Percentiles rank a stretch among this genome's conserved stretches.
These are phyloP conservation scores for Rhyacophila brunnea DNA, from an alignment of 1,140 invertebrate species.

Conservation along the genomic window DNA sequence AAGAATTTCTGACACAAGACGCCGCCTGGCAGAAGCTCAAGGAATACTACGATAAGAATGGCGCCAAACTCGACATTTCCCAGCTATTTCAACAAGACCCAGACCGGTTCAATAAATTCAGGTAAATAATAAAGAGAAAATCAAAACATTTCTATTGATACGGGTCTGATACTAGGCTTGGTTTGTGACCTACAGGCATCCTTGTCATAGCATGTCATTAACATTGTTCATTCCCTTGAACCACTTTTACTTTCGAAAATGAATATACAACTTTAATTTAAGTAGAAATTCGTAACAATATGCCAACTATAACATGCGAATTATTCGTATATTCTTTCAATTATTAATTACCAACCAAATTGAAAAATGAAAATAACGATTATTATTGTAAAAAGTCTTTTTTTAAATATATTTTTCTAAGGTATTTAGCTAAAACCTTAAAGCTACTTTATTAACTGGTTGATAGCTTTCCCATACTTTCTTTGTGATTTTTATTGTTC, in stretches of 20 bases:
- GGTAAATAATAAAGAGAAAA: conserved; percentile 53
- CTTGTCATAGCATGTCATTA: conserved; percentile 8
- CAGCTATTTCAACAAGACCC: conserved; percentile 75
- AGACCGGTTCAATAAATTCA: conserved; percentile 77
- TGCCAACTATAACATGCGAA: too few species aligned
- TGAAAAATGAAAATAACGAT: too few species aligned
- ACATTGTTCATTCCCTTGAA: background rate
- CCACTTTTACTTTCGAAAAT: conserved; percentile 16
- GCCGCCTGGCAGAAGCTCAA: conserved; percentile 69
- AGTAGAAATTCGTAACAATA: too few species aligned
- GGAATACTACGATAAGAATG: conserved; percentile 66
- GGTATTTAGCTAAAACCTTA: too few species aligned
- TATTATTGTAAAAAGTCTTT: too few species aligned
- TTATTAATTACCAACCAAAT: too few species aligned
- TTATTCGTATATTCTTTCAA: too few species aligned
- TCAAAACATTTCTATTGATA: background rate
- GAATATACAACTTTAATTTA: too few species aligned
- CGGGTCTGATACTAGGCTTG: background rate
- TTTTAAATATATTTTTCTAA: too few species aligned
- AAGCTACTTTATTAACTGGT: too few species aligned
- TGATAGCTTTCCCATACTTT: too few species aligned
- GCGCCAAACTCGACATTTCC: conserved; percentile 71
- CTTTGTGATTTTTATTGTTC: too few species aligned
- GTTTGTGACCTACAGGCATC: conserved; percentile 22
- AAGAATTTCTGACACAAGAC: conserved; percentile 61